Evolutionary conservation across 2,888 invertebrate genomes (phyloP).

Genomic region (Andrena bicolor): DNA sequence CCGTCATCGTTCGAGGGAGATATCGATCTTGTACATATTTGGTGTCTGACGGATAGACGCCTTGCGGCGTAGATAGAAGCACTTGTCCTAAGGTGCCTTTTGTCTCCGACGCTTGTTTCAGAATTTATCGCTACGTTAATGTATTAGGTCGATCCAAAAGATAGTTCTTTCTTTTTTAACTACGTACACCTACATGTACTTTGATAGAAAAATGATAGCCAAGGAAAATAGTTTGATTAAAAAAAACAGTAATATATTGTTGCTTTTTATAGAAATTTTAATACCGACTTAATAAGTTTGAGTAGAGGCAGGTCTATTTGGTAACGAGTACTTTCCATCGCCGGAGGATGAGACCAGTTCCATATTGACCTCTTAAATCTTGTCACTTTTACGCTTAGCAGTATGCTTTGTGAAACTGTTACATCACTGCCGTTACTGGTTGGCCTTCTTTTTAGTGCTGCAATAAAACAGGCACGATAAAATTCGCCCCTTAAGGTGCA

Average conservation of each 20-base stretch:
- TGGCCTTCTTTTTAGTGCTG: neutral
- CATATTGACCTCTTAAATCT: constrained; percentile 17
- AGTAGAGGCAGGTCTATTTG: neutral
- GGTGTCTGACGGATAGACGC: neutral
- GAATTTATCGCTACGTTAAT: constrained; percentile 7
- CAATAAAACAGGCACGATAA: neutral
- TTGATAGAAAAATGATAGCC: too few species aligned
- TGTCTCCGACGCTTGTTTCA: neutral
- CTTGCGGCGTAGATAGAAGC: neutral
- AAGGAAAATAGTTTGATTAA: too few species aligned
- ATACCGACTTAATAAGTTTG: too few species aligned
- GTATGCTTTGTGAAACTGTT: constrained; percentile 6
- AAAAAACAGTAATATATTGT: too few species aligned
- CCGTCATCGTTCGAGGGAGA: constrained; percentile 26
- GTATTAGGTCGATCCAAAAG: neutral
- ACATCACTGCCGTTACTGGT: neutral
- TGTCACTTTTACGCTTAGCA: neutral
- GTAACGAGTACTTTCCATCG: neutral
- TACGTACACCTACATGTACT: too few species aligned
- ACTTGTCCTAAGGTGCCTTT: neutral
- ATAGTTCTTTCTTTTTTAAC: too few species aligned
- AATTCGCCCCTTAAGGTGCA: neutral
- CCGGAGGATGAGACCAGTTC: neutral
- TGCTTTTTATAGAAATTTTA: too few species aligned
- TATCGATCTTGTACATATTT: constrained; percentile 9